Conservation (phyloP, 2,113 vertebrate genomes). For the Strix uralensis region DNA sequence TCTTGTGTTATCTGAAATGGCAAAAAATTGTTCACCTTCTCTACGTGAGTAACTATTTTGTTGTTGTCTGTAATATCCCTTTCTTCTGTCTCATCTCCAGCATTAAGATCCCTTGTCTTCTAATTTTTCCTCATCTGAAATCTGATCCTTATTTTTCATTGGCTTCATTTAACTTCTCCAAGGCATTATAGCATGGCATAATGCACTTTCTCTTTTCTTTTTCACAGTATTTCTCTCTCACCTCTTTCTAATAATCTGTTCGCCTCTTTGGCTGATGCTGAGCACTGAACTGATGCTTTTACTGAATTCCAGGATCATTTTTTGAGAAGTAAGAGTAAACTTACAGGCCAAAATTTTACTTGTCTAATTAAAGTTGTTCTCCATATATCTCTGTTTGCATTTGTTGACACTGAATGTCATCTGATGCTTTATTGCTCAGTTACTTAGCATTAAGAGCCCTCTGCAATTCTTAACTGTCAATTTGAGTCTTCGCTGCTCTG, state of each 20-base stretch:
- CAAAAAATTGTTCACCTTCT: neutral
- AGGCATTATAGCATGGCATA: neutral
- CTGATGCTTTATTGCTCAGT: neutral
- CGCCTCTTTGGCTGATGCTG: neutral
- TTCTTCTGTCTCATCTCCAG: neutral
- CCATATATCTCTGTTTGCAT: neutral
- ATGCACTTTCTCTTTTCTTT: neutral
- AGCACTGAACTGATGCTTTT: neutral
- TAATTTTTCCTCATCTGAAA: neutral
- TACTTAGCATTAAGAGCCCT: neutral
- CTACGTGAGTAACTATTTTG: neutral
- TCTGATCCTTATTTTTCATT: neutral
- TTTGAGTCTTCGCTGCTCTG: neutral
- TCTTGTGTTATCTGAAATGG: neutral
- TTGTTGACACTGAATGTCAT: neutral
- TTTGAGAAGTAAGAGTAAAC: neutral
- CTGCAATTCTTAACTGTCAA: neutral
- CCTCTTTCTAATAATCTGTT: neutral
- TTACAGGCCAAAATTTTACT: neutral
- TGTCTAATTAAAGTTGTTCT: neutral
- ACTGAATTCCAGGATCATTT: neutral
- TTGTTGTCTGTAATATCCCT: neutral
- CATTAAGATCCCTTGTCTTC: neutral
- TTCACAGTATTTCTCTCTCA: neutral
- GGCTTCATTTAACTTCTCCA: neutral